Evolutionary conservation across 2,888 invertebrate species (phyloP).

Genomic region (Schrankia costaestrigalis): DNA sequence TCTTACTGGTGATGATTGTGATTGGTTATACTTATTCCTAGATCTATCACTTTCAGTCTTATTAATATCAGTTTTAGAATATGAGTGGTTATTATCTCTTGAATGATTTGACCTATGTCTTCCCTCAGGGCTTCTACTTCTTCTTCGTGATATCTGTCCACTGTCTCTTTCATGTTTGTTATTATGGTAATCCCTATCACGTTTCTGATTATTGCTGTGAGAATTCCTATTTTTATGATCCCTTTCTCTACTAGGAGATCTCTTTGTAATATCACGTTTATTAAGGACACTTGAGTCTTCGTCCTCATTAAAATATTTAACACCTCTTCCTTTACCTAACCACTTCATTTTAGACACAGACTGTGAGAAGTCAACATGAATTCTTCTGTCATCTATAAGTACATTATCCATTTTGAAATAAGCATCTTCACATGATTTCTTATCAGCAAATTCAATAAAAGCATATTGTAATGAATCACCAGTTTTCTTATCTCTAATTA

Average conservation of each 20-base stretch:
- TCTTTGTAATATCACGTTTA: constrained; percentile 30
- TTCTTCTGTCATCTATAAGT: constrained; percentile 97
- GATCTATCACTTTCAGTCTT: constrained; percentile 16
- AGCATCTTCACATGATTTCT: constrained; percentile 96
- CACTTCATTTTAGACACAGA: constrained; percentile 97
- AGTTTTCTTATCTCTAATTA: constrained; percentile 95
- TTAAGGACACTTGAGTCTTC: constrained; percentile 31
- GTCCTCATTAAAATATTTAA: constrained; percentile 78
- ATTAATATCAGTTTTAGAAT: constrained; percentile 21
- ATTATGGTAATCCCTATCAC: constrained; percentile 31
- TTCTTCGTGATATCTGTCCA: constrained; percentile 50
- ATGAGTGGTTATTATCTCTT: constrained; percentile 9
- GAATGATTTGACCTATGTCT: constrained; percentile 20
- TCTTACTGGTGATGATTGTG: constrained; percentile 16
- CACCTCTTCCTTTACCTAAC: constrained; percentile 92
- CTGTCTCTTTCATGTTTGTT: constrained; percentile 16
- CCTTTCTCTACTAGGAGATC: constrained; percentile 30
- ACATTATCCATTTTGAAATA: constrained; percentile 99
- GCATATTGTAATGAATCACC: constrained; percentile 99
- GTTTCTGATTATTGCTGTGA: constrained; percentile 40
- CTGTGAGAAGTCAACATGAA: constrained; percentile 99
- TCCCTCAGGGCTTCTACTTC: constrained; percentile 38
- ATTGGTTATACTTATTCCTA: constrained; percentile 7
- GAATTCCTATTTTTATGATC: constrained; percentile 29
- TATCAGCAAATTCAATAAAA: constrained; percentile 97